Conservation (phyloP, 2,113 vertebrate species). For the Diadophis punctatus region DNA sequence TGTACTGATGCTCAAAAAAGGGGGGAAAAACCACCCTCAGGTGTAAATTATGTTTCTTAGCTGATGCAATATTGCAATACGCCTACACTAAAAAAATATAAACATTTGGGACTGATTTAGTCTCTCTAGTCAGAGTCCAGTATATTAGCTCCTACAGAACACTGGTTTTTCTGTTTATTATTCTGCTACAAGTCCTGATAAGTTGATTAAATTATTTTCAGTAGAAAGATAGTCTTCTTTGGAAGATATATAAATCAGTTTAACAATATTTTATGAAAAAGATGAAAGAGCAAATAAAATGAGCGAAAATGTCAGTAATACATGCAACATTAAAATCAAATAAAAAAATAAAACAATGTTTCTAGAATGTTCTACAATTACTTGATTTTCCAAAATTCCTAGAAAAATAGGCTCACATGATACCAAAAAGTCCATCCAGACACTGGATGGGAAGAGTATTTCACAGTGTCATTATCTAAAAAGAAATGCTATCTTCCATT, state of each 20-base stretch:
- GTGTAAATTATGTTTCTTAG: slow-evolving; percentile 37
- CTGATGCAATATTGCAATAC: slow-evolving; percentile 18
- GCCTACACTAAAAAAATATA: background rate
- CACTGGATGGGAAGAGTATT: background rate
- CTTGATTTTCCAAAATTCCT: background rate
- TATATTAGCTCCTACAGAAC: background rate
- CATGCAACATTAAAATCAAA: background rate
- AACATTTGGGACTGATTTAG: background rate
- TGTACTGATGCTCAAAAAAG: slow-evolving; percentile 17
- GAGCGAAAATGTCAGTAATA: background rate
- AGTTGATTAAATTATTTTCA: background rate
- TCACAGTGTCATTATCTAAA: background rate
- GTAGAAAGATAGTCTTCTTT: background rate
- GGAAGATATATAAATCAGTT: background rate
- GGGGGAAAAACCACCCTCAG: background rate
- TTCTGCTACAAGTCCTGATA: background rate
- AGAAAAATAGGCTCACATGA: background rate
- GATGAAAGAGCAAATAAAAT: background rate
- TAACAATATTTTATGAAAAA: background rate
- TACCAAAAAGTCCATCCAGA: background rate
- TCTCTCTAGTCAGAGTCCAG: background rate
- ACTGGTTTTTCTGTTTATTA: background rate
- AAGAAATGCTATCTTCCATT: background rate
- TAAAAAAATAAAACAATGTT: background rate
- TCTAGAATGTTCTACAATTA: too few species aligned